phyloP scores from a whole-genome alignment of 1,140 invertebrate species.

The Propsilocerus akamusi region DNA sequence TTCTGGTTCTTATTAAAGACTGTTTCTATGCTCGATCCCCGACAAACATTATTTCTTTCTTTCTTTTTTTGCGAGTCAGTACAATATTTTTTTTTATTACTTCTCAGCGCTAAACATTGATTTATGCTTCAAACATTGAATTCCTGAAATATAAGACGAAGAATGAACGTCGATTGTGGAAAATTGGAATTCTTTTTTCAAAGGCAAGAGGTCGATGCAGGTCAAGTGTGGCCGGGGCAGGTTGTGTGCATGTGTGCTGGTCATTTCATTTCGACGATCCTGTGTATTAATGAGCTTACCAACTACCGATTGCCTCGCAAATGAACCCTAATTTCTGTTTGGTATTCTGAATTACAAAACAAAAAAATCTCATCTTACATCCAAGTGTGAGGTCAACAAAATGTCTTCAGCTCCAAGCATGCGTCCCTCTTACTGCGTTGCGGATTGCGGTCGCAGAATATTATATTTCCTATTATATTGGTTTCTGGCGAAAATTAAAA shows the following conservation, averaged over 20 bases:
- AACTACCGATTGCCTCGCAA: neutral
- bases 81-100: constrained; percentile 2
- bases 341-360: neutral
- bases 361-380: neutral
- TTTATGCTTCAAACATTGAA: too few species aligned
- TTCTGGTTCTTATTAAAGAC: constrained; percentile 19
- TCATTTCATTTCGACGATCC: neutral
- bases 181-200: neutral
- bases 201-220: neutral
- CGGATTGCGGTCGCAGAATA: too few species aligned
- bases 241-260: neutral
- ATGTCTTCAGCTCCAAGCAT: too few species aligned
- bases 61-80: constrained; percentile 21
- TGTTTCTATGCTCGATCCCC: constrained; percentile 11
- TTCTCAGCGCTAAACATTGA: neutral
- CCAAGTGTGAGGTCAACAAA: constrained; percentile 2
- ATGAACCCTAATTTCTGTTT: neutral
- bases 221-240: neutral
- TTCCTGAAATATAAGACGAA: too few species aligned
- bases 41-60: constrained; percentile 11
- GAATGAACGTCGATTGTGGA: too few species aligned
- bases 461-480: constrained; percentile 2
- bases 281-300: neutral
- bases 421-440: too few species aligned
- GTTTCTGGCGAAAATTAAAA: neutral